These are phyloP conservation scores for Apamea epomidion DNA, from an alignment of 2,888 invertebrate genomes.

Conservation along the genomic window DNA sequence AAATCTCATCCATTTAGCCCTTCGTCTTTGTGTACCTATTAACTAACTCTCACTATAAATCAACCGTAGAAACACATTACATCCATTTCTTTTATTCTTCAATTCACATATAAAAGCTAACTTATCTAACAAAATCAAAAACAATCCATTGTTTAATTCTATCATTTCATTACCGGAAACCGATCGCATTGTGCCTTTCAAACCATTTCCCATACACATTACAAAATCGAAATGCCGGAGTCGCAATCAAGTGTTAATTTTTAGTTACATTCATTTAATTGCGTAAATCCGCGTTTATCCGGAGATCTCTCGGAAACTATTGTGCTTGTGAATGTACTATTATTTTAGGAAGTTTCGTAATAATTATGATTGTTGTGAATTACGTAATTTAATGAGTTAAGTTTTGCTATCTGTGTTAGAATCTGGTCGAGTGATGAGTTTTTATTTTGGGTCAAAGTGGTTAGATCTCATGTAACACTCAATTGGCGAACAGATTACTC, in stretches of 20 bases:
- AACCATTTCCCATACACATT: slow-evolving; percentile 50
- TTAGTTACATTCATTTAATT: slow-evolving; percentile 67
- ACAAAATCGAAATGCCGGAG: slow-evolving; percentile 51
- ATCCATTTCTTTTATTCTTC: slow-evolving; percentile 42
- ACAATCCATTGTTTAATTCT: slow-evolving; percentile 55
- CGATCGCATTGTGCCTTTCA: slow-evolving; percentile 47
- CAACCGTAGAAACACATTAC: not conserved
- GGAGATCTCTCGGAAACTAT: slow-evolving; percentile 65
- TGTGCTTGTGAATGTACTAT: slow-evolving; percentile 66
- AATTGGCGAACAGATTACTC: slow-evolving; percentile 11
- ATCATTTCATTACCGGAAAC: slow-evolving; percentile 50
- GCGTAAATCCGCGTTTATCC: slow-evolving; percentile 67
- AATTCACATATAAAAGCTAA: slow-evolving; percentile 38
- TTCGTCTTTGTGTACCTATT: not conserved
- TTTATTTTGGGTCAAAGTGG: slow-evolving; percentile 40
- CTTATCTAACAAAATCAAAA: slow-evolving; percentile 53
- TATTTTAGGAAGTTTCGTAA: slow-evolving; percentile 66
- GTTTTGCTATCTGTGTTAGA: slow-evolving; percentile 47
- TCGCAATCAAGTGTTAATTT: slow-evolving; percentile 67
- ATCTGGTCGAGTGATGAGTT: slow-evolving; percentile 31
- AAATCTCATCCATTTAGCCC: slow-evolving; percentile 18
- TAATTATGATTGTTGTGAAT: slow-evolving; percentile 54
- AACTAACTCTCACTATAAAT: slow-evolving; percentile 27
- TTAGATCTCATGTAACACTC: slow-evolving; percentile 34
- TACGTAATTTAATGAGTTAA: slow-evolving; percentile 40